A percentile compares a stretch with the other conserved stretches of the same genome.
These are phyloP conservation scores for Lysiphlebus fabarum DNA, from an alignment of 1,140 invertebrate species.

Conservation along the genomic window DNA sequence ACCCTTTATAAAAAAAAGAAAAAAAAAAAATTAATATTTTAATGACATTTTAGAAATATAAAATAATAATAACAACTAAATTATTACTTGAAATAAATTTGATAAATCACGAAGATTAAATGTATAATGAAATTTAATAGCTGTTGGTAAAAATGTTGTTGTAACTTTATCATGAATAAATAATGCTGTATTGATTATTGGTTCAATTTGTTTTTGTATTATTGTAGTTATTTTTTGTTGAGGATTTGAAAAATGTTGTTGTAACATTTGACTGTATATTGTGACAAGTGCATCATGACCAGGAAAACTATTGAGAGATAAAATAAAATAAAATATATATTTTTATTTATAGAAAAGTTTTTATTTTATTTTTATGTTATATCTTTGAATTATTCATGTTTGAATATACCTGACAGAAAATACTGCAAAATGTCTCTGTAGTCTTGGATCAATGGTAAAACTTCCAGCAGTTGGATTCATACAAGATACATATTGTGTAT, in stretches of 20 bases:
- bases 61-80: too few relatives aligned
- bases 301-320: slow-evolving; percentile 67
- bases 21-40: too few relatives aligned
- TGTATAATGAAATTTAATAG: slow-evolving; percentile 91
- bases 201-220: slow-evolving; percentile 61
- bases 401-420: slow-evolving; percentile 73
- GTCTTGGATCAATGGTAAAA: slow-evolving; percentile 87
- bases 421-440: slow-evolving; percentile 91
- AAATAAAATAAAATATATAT: neutral
- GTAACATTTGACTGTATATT: slow-evolving; percentile 81
- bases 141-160: slow-evolving; percentile 81
- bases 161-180: slow-evolving; percentile 75
- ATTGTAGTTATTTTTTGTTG: slow-evolving; percentile 63
- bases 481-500: slow-evolving; percentile 89
- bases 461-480: slow-evolving; percentile 97
- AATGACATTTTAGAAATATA: too few relatives aligned
- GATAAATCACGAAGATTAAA: slow-evolving; percentile 91
- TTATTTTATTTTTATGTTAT: slow-evolving; percentile 10
- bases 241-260: slow-evolving; percentile 71
- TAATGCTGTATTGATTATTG: slow-evolving; percentile 71
- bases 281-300: slow-evolving; percentile 73
- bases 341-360: slow-evolving; percentile 6
- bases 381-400: slow-evolving; percentile 5
- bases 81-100: slow-evolving; percentile 78
- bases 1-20: too few relatives aligned